Evolutionary conservation across 2,113 vertebrate species (phyloP).

Genomic region (Penelope pileata): DNA sequence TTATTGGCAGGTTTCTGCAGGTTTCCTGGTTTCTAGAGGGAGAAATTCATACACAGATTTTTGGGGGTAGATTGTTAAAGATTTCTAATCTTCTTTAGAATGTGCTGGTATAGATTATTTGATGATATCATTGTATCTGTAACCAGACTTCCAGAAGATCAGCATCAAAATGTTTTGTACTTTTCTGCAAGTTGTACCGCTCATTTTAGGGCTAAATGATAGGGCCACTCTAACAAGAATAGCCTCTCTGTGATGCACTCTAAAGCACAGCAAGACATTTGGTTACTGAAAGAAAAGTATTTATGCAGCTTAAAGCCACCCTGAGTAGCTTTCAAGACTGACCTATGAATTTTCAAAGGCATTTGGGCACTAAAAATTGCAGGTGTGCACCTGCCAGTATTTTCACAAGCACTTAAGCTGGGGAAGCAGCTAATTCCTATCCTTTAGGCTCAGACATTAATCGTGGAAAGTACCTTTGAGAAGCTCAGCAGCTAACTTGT

Average conservation of each 20-base stretch:
- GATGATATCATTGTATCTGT: accelerated
- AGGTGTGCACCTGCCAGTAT: neutral
- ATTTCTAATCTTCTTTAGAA: neutral
- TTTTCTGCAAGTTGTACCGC: neutral
- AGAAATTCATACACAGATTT: neutral
- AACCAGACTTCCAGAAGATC: neutral
- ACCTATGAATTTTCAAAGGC: neutral
- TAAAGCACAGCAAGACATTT: neutral
- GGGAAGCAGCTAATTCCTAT: neutral
- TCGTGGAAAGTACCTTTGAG: neutral
- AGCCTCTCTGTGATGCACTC: neutral
- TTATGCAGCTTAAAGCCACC: neutral
- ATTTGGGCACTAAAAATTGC: neutral
- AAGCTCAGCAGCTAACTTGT: neutral
- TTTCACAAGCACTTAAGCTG: neutral
- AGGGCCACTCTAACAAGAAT: neutral
- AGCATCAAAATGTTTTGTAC: neutral
- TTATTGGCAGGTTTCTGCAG: neutral
- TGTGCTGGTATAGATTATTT: neutral
- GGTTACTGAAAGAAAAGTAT: neutral
- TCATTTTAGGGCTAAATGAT: neutral
- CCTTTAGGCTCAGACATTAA: neutral
- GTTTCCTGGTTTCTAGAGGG: neutral
- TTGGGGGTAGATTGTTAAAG: neutral
- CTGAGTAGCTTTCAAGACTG: neutral